Evolutionary conservation across 2,888 invertebrate species (phyloP), one percentile per base, ranked within the genome.

Genomic region (Drosophila siamana): DNA sequence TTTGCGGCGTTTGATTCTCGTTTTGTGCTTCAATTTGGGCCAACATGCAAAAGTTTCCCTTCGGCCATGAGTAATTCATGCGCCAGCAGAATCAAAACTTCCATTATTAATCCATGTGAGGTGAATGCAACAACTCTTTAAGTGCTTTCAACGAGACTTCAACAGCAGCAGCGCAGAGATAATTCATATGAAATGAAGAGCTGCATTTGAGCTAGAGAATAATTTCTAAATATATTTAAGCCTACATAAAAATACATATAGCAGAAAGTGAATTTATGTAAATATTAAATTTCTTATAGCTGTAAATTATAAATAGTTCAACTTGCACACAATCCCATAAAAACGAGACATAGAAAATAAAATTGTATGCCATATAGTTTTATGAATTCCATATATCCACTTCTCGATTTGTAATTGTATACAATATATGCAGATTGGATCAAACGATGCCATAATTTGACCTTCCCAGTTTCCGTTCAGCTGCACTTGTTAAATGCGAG

Each of bases 1-100:
- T 65, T 50, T 50, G 61, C 26, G 65, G 47, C 47, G 30, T 61
- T 47, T 47, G 46, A 26, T 41, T 55, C 55, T 56, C 56, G 24
- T 41, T 56, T 43, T 63, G 33, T 56, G 62, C 30, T 47, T 8
- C 24, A 48, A 30, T 43, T 33, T 43, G 41, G 41, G 48, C n/a
- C 47, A 15, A 59, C 54, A 54, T 66, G 61, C 47, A 26, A 46
- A 47, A 33, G 13, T 47, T 52, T 24, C 8, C 9, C 28, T 30
- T 26, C 19, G 47, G 41, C 13, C 47, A 47, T 54, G 36, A 24
- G 9, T 22, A 47, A 66, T 47, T 66, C 62, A 48, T 48, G 30
- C 19, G 26, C 9, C 11, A 40, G 40, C 30, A 36, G 26, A 33
- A 46, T 47, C 30, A 43, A 55, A 28, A 15, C 28, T 47, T 62